Conservation (phyloP, 1,140 invertebrate genomes). For the Caenorhabditis brenneri region DNA sequence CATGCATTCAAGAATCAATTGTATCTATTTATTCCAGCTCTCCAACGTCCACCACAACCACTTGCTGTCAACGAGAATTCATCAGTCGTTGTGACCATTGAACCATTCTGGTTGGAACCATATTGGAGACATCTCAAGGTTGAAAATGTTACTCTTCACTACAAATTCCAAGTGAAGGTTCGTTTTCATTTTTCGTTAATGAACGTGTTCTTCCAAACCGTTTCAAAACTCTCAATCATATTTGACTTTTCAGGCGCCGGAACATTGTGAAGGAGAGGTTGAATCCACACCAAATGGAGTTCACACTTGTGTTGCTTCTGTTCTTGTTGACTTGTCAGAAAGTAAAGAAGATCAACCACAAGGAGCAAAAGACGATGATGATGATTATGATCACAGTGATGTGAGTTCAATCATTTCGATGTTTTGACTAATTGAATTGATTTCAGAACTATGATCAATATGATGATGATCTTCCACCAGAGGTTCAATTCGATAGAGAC, state of each 20-base stretch:
- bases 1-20: no score
- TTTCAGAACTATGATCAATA: conserved; percentile 51
- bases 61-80: conserved; percentile 48
- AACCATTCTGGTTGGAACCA: conserved; percentile 55
- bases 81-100: conserved; percentile 52
- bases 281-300: background rate
- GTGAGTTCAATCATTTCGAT: no score
- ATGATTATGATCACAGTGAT: conserved; percentile 54
- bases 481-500: conserved; percentile 55
- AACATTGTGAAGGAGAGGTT: conserved; percentile 55
- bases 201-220: background rate
- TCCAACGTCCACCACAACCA: conserved; percentile 58
- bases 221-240: background rate
- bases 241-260: conserved; percentile 53
- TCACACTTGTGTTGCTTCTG: conserved; percentile 22
- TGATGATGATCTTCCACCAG: conserved; percentile 54
- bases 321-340: conserved; percentile 33
- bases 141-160: conserved; percentile 56
- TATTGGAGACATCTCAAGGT: conserved; percentile 55
- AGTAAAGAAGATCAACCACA: conserved; percentile 30
- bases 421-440: background rate
- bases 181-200: no score
- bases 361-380: conserved; percentile 31
- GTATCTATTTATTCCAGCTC: conserved; percentile 53
- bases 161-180: conserved; percentile 53